Evolutionary conservation across 2,113 vertebrate genomes (phyloP).

Genomic region (Copsychus sechellarum): DNA sequence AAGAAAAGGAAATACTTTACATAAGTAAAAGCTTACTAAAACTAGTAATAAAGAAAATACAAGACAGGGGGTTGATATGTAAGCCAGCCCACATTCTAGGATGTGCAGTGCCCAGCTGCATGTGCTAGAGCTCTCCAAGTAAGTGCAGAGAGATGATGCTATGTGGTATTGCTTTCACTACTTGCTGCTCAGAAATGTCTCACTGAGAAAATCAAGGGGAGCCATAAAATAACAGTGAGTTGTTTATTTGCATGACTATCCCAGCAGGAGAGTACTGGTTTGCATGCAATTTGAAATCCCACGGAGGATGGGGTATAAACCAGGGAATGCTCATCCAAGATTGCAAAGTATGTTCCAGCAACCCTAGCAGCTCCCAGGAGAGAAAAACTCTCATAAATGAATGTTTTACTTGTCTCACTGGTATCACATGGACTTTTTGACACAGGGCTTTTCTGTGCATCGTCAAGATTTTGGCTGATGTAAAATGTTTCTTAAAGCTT

Average conservation of each 20-base stretch:
- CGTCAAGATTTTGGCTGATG: background rate
- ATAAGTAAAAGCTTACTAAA: background rate
- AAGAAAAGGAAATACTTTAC: background rate
- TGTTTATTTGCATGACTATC: background rate
- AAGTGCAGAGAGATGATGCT: background rate
- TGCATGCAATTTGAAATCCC: background rate
- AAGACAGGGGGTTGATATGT: background rate
- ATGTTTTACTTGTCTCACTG: background rate
- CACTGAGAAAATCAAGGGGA: background rate
- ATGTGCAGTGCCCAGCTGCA: background rate
- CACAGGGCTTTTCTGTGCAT: background rate
- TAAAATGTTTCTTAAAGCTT: background rate
- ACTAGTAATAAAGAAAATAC: background rate
- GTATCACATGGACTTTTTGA: background rate
- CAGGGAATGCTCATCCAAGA: background rate
- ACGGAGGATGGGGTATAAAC: background rate
- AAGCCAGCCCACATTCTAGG: background rate
- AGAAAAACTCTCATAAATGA: background rate
- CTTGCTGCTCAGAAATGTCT: background rate
- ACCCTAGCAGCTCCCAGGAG: background rate
- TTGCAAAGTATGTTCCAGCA: background rate
- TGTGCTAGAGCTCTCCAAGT: background rate
- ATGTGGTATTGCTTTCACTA: background rate
- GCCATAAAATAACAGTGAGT: background rate
- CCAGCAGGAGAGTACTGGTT: background rate